Base-by-base conservation (phyloP, 1,140 invertebrate genomes). In the Ericerus pela region DNA sequence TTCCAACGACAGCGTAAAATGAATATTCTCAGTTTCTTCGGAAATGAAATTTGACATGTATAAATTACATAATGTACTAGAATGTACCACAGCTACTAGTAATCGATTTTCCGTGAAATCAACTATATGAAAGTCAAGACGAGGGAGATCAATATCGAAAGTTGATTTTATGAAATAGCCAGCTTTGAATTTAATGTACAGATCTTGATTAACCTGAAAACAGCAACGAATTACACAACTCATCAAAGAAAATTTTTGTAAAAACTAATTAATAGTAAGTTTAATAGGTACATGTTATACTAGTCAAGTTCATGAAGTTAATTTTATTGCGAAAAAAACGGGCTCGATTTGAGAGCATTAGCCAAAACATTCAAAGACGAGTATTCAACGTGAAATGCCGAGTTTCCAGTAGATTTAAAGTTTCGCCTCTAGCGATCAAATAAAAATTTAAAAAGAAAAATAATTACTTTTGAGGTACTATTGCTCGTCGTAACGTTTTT, bases 31-130 rank as follows among this genome's bases (percentile, higher is more conserved):
- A 51, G 26, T 10, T 51, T 52, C 30, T 22, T 33, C 33, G 18
- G 53, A 53, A 54, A 70, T 62, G 53, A 81, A 74, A 64, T 83
- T 79, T 0, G 81, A 83, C 5, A 84, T 76, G 59, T 92, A 94
- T 31, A 95, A 72, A 71, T 93, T 82, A 4, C 84, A 77, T 4
- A 78, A 64, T 5, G 74, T 79, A 41, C 81, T 75, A 2, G 80
- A 78, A 67, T 92, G 88, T 66, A 80, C 80, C n/a, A 88, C 83
- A 61, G 85, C 85, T 38, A 92, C 76, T 64, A 94, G 81, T 51
- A 87, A 75, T 70, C 86, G 76, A 59, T 79, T 81, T 59, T 83
- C 79, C 8, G 81, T 80, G 0, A 90, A 83, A 66, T 94, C 89
- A 2, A 81, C 84, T 26, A 94, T 78, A 64, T 87, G 85, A 67